These are phyloP conservation scores for Trilocha varians DNA, from an alignment of 2,888 invertebrate genomes.

Conservation along the genomic window DNA sequence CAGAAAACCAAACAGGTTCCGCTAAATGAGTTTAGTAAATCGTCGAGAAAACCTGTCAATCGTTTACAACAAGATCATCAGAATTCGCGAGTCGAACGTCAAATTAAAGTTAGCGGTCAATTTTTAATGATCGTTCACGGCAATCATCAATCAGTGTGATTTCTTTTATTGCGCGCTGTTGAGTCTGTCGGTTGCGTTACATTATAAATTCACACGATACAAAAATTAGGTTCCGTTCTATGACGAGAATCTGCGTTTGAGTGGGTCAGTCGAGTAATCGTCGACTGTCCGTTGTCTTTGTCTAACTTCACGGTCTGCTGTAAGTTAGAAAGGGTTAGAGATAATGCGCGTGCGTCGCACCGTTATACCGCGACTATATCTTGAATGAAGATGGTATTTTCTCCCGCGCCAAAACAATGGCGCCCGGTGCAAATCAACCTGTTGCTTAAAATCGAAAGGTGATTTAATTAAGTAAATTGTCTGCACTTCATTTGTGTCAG, in stretches of 20 bases:
- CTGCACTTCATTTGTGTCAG: conserved; percentile 24
- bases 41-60: neutral
- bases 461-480: conserved; percentile 45
- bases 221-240: conserved; percentile 71
- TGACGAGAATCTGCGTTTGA: conserved; percentile 70
- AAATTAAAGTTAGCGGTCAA: conserved; percentile 1
- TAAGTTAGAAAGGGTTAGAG: conserved; percentile 25
- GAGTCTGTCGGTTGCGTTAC: conserved; percentile 36
- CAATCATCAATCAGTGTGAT: conserved; percentile 21
- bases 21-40: too few species aligned
- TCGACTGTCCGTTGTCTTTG: conserved; percentile 52
- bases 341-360: conserved; percentile 54
- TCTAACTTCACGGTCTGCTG: conserved; percentile 13
- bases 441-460: conserved; percentile 61
- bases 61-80: neutral
- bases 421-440: conserved; percentile 45
- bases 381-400: conserved; percentile 73
- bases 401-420: conserved; percentile 70
- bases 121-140: conserved; percentile 7
- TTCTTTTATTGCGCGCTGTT: conserved; percentile 51
- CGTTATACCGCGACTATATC: conserved; percentile 70
- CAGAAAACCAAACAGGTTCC: too few species aligned
- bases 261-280: conserved; percentile 74
- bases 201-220: conserved; percentile 61
- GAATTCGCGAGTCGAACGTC: neutral